Conservation (phyloP, 2,888 invertebrate genomes). For the Dichetophora obliterata region DNA sequence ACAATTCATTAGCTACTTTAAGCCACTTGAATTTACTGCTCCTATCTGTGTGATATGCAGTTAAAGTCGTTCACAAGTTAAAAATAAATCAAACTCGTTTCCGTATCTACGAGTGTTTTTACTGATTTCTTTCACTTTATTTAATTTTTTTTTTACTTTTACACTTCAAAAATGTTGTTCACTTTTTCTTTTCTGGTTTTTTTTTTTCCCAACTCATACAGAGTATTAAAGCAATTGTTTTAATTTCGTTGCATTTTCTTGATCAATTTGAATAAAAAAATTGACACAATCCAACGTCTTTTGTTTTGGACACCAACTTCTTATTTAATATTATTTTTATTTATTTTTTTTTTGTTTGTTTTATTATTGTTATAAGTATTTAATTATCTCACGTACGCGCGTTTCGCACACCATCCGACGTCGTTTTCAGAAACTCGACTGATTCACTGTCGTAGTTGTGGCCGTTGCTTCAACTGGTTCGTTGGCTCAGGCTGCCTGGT, state of each 20-base stretch:
- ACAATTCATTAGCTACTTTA: constrained; percentile 12
- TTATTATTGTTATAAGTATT: constrained; percentile 14
- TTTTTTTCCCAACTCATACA: constrained; percentile 14
- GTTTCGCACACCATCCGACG: constrained; percentile 56
- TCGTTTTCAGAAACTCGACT: constrained; percentile 66
- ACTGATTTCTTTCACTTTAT: constrained; percentile 30
- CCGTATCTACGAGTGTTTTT: background rate
- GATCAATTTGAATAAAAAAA: background rate
- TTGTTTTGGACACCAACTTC: background rate
- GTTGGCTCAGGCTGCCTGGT: constrained; percentile 18
- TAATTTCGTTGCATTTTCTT: background rate
- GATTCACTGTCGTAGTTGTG: constrained; percentile 49
- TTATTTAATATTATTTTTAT: too few species aligned
- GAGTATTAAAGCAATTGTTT: too few species aligned
- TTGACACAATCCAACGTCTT: constrained; percentile 5
- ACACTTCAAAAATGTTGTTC: constrained; percentile 36
- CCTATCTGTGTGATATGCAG: background rate
- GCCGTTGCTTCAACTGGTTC: constrained; percentile 40
- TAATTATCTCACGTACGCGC: constrained; percentile 46
- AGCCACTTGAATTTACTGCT: constrained; percentile 25
- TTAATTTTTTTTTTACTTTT: constrained; percentile 41
- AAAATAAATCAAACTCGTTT: constrained; percentile 8
- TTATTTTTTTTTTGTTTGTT: constrained; percentile 28
- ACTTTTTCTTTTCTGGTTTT: constrained; percentile 22
- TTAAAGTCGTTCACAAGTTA: background rate